phyloP scores from a whole-genome alignment of 2,888 invertebrate genomes.

The Crematogaster levior region DNA sequence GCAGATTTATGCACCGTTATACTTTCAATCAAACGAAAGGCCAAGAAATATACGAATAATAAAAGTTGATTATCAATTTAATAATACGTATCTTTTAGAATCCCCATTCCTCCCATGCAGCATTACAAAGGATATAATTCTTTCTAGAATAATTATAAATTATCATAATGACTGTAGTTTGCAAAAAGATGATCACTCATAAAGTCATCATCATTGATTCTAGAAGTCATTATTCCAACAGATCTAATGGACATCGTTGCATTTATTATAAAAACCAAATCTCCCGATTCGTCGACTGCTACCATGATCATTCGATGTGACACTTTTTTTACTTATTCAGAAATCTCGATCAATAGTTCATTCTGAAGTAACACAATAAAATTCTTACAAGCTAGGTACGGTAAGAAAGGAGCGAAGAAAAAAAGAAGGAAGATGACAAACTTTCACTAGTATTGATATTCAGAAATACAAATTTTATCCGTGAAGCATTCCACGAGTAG shows the following conservation, averaged over 20 bases:
- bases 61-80: no score
- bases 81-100: no score
- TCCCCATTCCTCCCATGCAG: no score
- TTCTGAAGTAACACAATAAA: constrained; percentile 61
- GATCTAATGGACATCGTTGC: constrained; percentile 53
- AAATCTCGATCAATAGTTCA: constrained; percentile 63
- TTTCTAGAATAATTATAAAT: not conserved
- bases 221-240: constrained; percentile 56
- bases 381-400: constrained; percentile 54
- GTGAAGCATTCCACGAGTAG: constrained; percentile 1
- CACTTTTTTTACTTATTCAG: constrained; percentile 46
- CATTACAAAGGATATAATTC: no score
- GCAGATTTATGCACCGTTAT: no score
- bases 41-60: no score
- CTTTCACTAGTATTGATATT: constrained; percentile 44
- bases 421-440: constrained; percentile 1
- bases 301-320: constrained; percentile 21
- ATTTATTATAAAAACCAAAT: constrained; percentile 53
- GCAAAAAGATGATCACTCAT: not conserved
- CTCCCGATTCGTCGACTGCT: constrained; percentile 15
- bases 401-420: not conserved
- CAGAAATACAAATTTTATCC: constrained; percentile 55
- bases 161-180: not conserved
- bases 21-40: no score
- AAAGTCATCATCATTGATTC: constrained; percentile 43